These are phyloP conservation scores for Euproctis similis DNA, from an alignment of 2,888 invertebrate species.

Conservation along the genomic window DNA sequence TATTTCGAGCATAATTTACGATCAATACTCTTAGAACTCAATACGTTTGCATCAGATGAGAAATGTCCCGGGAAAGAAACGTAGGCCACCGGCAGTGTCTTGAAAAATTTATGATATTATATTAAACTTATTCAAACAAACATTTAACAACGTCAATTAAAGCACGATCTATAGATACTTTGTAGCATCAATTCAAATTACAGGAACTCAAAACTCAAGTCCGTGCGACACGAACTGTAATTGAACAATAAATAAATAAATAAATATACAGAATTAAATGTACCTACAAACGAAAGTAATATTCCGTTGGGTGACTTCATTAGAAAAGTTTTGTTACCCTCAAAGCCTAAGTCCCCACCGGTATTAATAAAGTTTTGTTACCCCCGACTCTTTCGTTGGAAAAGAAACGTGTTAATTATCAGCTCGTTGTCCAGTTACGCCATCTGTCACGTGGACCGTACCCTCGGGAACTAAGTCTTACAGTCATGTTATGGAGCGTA, in stretches of 20 bases:
- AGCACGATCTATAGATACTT: no score
- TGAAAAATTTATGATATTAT: no score
- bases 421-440: constrained; percentile 37
- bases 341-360: constrained; percentile 64
- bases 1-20: no score
- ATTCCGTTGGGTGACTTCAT: constrained; percentile 68
- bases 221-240: constrained; percentile 12
- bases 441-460: constrained; percentile 55
- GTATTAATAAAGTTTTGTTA: constrained; percentile 75
- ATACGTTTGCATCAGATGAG: no score
- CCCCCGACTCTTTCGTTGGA: constrained; percentile 45
- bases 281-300: constrained; percentile 52
- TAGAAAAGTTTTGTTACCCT: constrained; percentile 71
- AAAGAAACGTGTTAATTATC: constrained; percentile 74
- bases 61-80: no score
- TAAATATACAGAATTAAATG: constrained; percentile 69
- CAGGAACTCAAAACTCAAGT: constrained; percentile 7
- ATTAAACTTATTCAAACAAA: no score
- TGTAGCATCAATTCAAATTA: constrained; percentile 16
- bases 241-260: constrained; percentile 50
- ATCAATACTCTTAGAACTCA: no score
- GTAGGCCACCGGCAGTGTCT: no score
- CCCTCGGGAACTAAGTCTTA: constrained; percentile 26
- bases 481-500: constrained; percentile 25
- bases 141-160: no score